Evolutionary conservation across 2,888 invertebrate genomes (phyloP).

Genomic region (Empis livida): DNA sequence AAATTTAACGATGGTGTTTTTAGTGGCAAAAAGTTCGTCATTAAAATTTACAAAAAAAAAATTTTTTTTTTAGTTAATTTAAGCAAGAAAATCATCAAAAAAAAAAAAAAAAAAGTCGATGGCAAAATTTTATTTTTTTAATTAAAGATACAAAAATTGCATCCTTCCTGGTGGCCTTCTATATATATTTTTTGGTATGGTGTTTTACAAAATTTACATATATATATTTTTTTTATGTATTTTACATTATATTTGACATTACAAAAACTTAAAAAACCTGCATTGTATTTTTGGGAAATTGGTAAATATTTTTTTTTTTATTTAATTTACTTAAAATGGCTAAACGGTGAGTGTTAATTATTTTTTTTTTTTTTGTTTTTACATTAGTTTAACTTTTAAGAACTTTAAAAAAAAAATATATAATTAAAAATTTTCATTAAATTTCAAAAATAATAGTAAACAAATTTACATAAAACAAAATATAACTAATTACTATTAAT

Average conservation of each 20-base stretch:
- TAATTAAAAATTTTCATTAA: too few species aligned
- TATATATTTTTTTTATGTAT: slow-evolving; percentile 21
- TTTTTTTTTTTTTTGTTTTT: slow-evolving; percentile 7
- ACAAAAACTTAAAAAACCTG: slow-evolving; percentile 11
- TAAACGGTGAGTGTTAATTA: slow-evolving; percentile 37
- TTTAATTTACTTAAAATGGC: slow-evolving; percentile 22
- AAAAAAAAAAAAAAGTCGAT: slow-evolving; percentile 7
- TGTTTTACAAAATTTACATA: slow-evolving; percentile 26
- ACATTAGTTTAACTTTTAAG: too few species aligned
- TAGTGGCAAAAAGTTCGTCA: too few species aligned
- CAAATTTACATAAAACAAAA: too few species aligned
- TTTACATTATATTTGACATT: too few species aligned
- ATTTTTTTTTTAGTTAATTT: too few species aligned
- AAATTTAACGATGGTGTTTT: too few species aligned
- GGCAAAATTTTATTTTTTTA: background rate
- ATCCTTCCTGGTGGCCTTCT: slow-evolving; percentile 14
- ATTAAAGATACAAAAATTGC: background rate
- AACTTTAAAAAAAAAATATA: too few species aligned
- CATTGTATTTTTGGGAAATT: slow-evolving; percentile 30
- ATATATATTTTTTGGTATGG: slow-evolving; percentile 11
- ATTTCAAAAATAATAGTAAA: too few species aligned
- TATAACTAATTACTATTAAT: too few species aligned
- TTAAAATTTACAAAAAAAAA: too few species aligned
- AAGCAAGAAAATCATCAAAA: too few species aligned
- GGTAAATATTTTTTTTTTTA: slow-evolving; percentile 26